A percentile compares a stretch with the other conserved stretches of the same genome.
Conservation (phyloP, 2,113 vertebrate species). For the Indicator maculatus region DNA sequence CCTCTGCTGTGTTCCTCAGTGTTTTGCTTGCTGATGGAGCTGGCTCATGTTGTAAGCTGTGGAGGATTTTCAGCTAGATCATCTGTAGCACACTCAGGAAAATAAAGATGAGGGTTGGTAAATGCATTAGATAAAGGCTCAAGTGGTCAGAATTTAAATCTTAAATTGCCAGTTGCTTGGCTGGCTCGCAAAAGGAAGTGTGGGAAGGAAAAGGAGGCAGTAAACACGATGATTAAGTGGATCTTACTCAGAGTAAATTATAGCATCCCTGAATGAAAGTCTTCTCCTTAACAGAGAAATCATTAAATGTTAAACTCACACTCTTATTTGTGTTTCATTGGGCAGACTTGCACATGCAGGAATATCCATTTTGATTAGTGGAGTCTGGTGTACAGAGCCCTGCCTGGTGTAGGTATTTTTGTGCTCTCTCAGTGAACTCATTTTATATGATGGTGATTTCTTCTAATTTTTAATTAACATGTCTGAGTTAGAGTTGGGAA, state of each 20-base stretch:
- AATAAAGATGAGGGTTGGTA: not conserved
- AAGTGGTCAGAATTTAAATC: constrained; percentile 55
- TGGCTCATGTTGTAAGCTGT: not conserved
- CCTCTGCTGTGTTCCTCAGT: rapidly evolving
- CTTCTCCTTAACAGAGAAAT: constrained; percentile 56
- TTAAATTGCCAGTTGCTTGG: constrained; percentile 52
- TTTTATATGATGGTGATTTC: constrained; percentile 69
- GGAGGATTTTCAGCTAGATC: not conserved
- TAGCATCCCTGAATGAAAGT: constrained; percentile 58
- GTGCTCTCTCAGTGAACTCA: constrained; percentile 42
- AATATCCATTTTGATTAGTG: constrained; percentile 69
- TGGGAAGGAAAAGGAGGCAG: constrained; percentile 19
- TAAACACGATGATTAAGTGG: constrained; percentile 66
- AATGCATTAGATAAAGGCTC: constrained; percentile 16
- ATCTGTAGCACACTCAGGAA: not conserved
- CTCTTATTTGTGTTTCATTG: constrained; percentile 66
- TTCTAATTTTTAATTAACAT: constrained; percentile 73
- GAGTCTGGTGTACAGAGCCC: constrained; percentile 30
- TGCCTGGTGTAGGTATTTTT: constrained; percentile 68
- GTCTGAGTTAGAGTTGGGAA: constrained; percentile 58
- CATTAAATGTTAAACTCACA: constrained; percentile 63
- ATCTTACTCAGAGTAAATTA: constrained; percentile 64
- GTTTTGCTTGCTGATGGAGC: not conserved
- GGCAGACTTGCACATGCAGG: constrained; percentile 46
- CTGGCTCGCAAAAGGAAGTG: constrained; percentile 27